Conservation (phyloP, 2,113 vertebrate genomes). For the Buteo buteo region DNA sequence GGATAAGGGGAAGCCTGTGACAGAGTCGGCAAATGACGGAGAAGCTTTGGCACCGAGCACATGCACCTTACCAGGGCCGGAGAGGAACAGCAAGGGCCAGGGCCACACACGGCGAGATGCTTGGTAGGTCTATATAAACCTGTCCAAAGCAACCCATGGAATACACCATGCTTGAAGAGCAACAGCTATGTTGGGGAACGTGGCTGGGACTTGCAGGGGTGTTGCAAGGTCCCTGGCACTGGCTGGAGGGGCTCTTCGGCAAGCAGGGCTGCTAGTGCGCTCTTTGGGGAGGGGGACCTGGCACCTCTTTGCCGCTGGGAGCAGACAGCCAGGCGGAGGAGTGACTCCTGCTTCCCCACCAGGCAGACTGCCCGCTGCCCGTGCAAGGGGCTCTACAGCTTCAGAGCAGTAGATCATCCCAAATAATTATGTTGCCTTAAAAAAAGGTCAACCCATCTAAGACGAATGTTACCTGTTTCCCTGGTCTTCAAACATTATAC, state of each 20-base stretch:
- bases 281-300: background rate
- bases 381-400: background rate
- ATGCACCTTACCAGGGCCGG: background rate
- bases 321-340: background rate
- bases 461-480: background rate
- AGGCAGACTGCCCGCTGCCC: fast-evolving
- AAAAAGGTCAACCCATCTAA: background rate
- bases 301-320: background rate
- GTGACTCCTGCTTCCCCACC: background rate
- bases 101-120: background rate
- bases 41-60: background rate
- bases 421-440: background rate
- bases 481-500: background rate
- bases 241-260: background rate
- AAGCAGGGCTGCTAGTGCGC: background rate
- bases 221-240: background rate
- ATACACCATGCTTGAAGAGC: background rate
- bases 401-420: background rate
- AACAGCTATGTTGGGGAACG: background rate
- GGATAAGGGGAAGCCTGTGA: background rate
- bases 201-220: background rate
- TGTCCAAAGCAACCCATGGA: background rate
- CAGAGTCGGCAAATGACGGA: background rate
- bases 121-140: background rate
- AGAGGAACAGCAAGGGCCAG: background rate